phyloP scores from a whole-genome alignment of 2,888 invertebrate genomes.

The Apamea sordens region DNA sequence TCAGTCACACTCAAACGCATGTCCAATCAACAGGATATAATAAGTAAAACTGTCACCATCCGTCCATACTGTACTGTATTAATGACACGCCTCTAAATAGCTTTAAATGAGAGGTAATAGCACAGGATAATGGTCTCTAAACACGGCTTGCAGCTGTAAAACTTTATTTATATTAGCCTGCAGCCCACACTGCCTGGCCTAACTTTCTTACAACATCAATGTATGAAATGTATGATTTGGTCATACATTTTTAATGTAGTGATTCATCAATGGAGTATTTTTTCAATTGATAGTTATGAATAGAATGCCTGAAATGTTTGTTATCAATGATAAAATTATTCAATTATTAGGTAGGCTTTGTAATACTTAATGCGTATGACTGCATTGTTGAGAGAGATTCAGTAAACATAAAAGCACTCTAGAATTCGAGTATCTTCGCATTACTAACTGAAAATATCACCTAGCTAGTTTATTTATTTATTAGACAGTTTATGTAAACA shows the following conservation, averaged over 20 bases:
- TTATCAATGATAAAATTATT: not conserved
- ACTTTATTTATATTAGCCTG: conserved; percentile 71
- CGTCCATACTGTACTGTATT: conserved; percentile 49
- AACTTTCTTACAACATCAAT: conserved; percentile 60
- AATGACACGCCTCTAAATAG: conserved; percentile 68
- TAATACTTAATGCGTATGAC: not conserved
- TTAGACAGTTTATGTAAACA: not conserved
- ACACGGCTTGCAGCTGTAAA: conserved; percentile 69
- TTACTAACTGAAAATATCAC: not conserved
- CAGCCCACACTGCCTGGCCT: conserved; percentile 69
- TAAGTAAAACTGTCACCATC: conserved; percentile 40
- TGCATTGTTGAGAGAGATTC: not conserved
- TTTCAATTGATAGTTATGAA: not conserved
- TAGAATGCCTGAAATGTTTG: not conserved
- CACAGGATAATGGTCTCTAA: conserved; percentile 71
- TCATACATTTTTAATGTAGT: conserved; percentile 11
- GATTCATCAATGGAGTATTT: conserved; percentile 12
- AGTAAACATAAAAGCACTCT: not conserved
- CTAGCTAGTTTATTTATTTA: too few relatives aligned
- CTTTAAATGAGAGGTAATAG: conserved; percentile 72
- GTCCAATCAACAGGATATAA: conserved; percentile 27
- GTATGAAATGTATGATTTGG: conserved; percentile 48
- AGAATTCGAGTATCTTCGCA: not conserved
- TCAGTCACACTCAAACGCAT: not conserved
- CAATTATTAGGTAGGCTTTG: not conserved